phyloP scores from a whole-genome alignment of 2,113 vertebrate genomes.

The Romanogobio albipinnatus region DNA sequence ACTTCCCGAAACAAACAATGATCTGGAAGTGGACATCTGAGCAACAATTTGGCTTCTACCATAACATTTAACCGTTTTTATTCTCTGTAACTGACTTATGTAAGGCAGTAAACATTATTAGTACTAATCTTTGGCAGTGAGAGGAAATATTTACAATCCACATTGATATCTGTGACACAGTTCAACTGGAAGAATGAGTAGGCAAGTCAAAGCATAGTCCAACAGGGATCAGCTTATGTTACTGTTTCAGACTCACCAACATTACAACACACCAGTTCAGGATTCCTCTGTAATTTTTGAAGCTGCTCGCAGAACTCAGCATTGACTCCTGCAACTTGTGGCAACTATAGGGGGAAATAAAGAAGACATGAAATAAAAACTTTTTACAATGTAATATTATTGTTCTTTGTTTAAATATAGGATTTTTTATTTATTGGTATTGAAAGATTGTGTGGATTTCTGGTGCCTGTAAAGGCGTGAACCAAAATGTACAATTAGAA shows the following conservation, averaged over 20 bases:
- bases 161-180: background rate
- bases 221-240: background rate
- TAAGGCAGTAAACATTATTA: background rate
- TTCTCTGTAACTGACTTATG: background rate
- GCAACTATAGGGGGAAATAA: slow-evolving; percentile 71
- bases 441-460: no score
- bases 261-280: slow-evolving; percentile 96
- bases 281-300: slow-evolving; percentile 89
- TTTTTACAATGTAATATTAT: background rate
- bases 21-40: background rate
- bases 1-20: background rate
- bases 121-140: background rate
- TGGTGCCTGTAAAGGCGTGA: no score
- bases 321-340: slow-evolving; percentile 86
- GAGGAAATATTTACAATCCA: background rate
- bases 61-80: background rate
- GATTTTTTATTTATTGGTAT: background rate
- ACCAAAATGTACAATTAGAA: no score
- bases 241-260: slow-evolving; percentile 81
- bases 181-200: background rate
- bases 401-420: background rate
- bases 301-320: slow-evolving; percentile 88
- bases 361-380: slow-evolving; percentile 4
- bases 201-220: background rate
- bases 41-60: background rate